Base-by-base conservation (phyloP, 2,888 invertebrate species). In the Mythimna albipuncta region DNA sequence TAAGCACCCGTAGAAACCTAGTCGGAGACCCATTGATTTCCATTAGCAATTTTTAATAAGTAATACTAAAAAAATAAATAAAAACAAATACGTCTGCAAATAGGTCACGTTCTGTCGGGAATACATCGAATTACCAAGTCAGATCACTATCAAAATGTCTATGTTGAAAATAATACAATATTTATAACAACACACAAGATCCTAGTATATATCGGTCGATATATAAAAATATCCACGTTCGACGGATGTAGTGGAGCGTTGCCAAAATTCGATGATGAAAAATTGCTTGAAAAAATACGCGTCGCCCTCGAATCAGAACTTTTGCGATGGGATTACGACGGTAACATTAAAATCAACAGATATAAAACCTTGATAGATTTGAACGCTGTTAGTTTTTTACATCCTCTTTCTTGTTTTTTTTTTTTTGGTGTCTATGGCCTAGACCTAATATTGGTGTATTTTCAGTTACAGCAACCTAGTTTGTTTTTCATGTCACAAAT, bases 231-330 rank as follows among this genome's bases (percentile, higher is more conserved):
- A 84, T 81, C 66, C 50, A 50, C 72, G 64, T 70, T 61, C 69
- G 82, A 64, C 86, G 87, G 85, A 87, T 85, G 77, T 81, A 67
- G 74, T 85, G 87, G 86, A 79, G 19, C 67, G 69, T 35, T 88
- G 87, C 87, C 87, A 88, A 82, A 85, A 65, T 64, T 6, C 79
- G 71, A 80, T 80, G 77, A 81, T 83, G 84, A 87, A 84, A 87
- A 81, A 81, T 76, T 77, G 72, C 67, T 79, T 75, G 65, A 77
- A 83, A 77, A 81, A 85, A 81, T 55, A 76, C 62, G 58, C 41
- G 44, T 59, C 62, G 64, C 70, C 72, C 69, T 86, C 64, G 52
- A 72, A 80, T 61, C 44, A 57, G 41, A 55, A 67, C 52, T 70
- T 68, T 69, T 68, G 66, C 55, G 71, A 59, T 54, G 68, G 32